These are phyloP conservation scores for Sorex fumeus DNA, from an alignment of 2,113 vertebrate genomes.

Conservation along the genomic window DNA sequence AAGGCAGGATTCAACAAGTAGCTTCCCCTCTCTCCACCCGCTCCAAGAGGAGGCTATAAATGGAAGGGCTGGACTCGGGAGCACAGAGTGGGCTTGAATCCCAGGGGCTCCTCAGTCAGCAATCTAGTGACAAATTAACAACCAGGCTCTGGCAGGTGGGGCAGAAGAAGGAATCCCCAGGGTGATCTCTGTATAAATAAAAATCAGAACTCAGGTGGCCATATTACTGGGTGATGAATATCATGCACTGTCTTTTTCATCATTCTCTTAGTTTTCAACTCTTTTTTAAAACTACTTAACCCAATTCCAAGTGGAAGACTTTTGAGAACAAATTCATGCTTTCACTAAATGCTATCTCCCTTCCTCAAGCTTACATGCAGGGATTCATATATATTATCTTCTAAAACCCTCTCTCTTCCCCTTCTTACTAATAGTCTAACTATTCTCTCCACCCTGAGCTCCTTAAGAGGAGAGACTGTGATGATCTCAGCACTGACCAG, in stretches of 20 bases:
- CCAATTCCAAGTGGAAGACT: conserved; percentile 1
- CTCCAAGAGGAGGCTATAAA: background rate
- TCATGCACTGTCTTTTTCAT: background rate
- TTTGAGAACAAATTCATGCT: background rate
- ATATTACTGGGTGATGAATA: conserved; percentile 15
- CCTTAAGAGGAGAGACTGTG: background rate
- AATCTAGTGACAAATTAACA: conserved; percentile 33
- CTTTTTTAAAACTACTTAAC: conserved; percentile 27
- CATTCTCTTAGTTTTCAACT: conserved; percentile 22
- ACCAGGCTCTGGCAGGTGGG: background rate
- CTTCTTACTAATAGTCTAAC: background rate
- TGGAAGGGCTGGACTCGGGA: too few species aligned
- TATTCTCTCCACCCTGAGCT: background rate
- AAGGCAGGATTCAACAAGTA: background rate
- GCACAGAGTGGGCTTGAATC: background rate
- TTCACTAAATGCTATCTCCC: background rate
- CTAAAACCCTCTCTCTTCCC: background rate
- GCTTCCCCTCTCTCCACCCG: background rate
- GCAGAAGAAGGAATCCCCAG: background rate
- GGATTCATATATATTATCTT: background rate
- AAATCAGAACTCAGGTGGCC: background rate
- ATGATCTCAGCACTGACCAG: background rate
- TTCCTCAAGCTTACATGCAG: background rate
- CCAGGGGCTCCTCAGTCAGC: background rate
- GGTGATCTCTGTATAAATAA: background rate